phyloP scores from a whole-genome alignment of 2,797 vertebrate species.

The Pelobates cultripes region DNA sequence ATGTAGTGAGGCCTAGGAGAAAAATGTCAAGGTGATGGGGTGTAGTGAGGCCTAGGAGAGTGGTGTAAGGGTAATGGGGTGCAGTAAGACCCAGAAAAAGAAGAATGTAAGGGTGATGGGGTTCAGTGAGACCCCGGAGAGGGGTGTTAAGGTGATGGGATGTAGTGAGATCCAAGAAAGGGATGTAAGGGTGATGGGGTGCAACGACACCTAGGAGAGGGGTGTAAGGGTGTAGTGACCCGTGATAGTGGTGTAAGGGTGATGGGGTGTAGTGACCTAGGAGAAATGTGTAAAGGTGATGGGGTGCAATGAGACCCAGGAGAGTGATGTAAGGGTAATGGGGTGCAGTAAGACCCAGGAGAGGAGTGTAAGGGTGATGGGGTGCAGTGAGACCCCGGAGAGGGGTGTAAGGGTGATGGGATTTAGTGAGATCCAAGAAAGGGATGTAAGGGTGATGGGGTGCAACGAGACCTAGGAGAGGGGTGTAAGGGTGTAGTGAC shows the following conservation, averaged over 20 bases:
- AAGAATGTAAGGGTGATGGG: not conserved
- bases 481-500: not conserved
- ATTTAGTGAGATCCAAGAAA: no score
- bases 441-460: not conserved
- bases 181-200: not conserved
- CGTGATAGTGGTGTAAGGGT: not conserved
- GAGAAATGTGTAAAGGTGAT: not conserved
- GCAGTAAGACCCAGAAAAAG: no score
- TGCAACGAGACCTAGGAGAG: no score
- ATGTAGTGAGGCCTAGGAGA: no score
- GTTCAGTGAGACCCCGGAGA: not conserved
- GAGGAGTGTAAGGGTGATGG: not conserved
- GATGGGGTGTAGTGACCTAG: not conserved
- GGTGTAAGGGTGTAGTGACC: not conserved
- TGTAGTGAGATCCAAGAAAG: not conserved
- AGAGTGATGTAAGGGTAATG: not conserved
- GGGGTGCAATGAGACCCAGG: not conserved
- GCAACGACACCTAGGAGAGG: not conserved
- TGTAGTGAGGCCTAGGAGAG: no score
- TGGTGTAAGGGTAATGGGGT: no score
- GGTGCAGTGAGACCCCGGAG: not conserved
- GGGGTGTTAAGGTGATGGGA: not conserved
- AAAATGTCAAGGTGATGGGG: no score
- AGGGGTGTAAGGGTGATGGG: no score
- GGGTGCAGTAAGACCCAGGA: not conserved